These are phyloP conservation scores for Rhagophthalmus giganteus DNA, from an alignment of 2,888 invertebrate genomes.

Conservation along the genomic window DNA sequence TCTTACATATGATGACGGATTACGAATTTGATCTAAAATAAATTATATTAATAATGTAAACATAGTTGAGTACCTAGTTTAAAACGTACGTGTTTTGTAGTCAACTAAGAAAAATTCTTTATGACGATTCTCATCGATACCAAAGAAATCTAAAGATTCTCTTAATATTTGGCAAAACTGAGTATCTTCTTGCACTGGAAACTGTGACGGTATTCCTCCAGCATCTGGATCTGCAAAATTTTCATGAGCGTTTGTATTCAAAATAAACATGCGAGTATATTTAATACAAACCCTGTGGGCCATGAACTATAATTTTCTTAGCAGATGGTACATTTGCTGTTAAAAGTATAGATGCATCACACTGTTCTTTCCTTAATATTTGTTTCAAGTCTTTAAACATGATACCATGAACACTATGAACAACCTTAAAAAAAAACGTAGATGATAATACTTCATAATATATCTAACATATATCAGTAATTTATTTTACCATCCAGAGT, in stretches of 20 bases:
- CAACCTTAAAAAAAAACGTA: constrained; percentile 66
- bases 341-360: constrained; percentile 94
- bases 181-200: constrained; percentile 97
- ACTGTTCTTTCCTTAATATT: constrained; percentile 97
- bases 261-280: no score
- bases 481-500: constrained; percentile 83
- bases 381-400: constrained; percentile 99
- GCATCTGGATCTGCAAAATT: constrained; percentile 71
- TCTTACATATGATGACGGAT: constrained; percentile 91
- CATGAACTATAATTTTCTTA: constrained; percentile 97
- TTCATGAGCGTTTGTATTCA: no score
- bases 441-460: not conserved
- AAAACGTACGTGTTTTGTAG: constrained; percentile 89
- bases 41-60: constrained; percentile 1
- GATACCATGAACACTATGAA: constrained; percentile 97
- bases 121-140: constrained; percentile 88
- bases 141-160: constrained; percentile 95
- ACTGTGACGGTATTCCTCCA: constrained; percentile 96
- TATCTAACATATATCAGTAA: not conserved
- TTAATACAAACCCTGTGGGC: constrained; percentile 66
- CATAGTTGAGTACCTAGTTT: not conserved
- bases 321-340: constrained; percentile 99
- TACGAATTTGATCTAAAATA: constrained; percentile 88
- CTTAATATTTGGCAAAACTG: constrained; percentile 93
- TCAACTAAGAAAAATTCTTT: constrained; percentile 95